Evolutionary conservation across 2,797 vertebrate species (phyloP), one percentile per base, ranked within the genome.

Genomic region (Heliangelus exortis): DNA sequence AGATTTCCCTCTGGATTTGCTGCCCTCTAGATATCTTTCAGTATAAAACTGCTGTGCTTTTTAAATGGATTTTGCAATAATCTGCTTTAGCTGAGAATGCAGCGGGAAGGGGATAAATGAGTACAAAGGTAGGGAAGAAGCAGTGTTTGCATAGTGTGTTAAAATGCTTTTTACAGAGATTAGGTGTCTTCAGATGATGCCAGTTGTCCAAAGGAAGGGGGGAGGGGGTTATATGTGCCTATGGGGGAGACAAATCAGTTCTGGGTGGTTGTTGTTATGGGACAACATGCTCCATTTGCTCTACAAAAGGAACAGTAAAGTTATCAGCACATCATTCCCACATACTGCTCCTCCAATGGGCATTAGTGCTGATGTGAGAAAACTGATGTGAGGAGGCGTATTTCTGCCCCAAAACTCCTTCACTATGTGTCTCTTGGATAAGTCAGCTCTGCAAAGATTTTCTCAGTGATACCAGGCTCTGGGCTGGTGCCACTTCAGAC

Each of bases 1-100:
- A 90, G 81, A 93, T 96, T 97, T 96, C 90, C 92, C 87, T 93
- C 91, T 93, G 89, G 94, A 92, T 96, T 96, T 96, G 83, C 88
- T 96, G 95, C 92, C 95, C 88, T 90, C 93, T 95, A 96, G 91
- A 95, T 93, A 95, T 94, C 80, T 96, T 96, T 94, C 95, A 84
- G 51, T 31, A 87, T 87, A 95, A 94, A 96, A 91, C 57, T 63
- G 71, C 78, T 87, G 34, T 79, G 51, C 28, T 93, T 96, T 97
- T 92, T 4, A 87, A 96, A 96, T 89, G 55, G 90, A 85, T 94
- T 95, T 95, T 86, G 41, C 58, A 90, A 92, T 82, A 86, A 82
- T 68, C 82, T 85, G 62, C 73, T 89, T 94, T 81, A 90, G 72
- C 78, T 85, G 79, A 96, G 45, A 36, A 68, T 55, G 54, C 69